Conservation (phyloP, 92 coral and sea anemone species). For the Paramuricea clavata region DNA sequence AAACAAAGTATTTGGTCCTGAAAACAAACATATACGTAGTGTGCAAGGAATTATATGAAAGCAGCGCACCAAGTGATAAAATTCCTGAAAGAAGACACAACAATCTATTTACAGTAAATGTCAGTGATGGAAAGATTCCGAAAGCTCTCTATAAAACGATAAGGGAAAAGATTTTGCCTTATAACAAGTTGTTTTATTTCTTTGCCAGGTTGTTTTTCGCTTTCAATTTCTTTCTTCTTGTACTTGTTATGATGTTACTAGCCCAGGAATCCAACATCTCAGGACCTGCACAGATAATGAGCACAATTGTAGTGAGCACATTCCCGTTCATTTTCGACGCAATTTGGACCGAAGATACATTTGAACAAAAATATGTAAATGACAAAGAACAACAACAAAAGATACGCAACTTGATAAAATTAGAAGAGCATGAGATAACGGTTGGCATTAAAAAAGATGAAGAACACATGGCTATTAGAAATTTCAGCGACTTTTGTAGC, state of each 20-base stretch:
- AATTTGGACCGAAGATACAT: background rate
- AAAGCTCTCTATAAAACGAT: background rate
- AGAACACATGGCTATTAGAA: no score
- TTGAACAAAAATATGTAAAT: background rate
- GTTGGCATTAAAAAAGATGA: no score
- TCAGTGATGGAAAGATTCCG: background rate
- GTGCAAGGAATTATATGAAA: background rate
- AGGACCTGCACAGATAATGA: background rate
- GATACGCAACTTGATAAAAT: no score
- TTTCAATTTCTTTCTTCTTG: background rate
- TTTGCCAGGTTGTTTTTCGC: background rate
- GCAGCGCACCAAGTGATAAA: no score
- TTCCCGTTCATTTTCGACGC: background rate
- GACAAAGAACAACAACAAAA: background rate
- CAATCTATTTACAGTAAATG: background rate
- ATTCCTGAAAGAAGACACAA: background rate
- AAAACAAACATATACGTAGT: background rate
- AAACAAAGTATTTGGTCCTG: background rate
- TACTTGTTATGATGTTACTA: background rate
- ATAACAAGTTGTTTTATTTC: conserved; percentile 11
- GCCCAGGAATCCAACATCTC: background rate
- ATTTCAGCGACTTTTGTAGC: no score
- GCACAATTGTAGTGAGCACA: background rate
- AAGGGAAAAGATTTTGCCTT: background rate
- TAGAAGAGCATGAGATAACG: no score